Evolutionary conservation across 2,797 vertebrate species (phyloP).

Genomic region (Anniella stebbinsi): DNA sequence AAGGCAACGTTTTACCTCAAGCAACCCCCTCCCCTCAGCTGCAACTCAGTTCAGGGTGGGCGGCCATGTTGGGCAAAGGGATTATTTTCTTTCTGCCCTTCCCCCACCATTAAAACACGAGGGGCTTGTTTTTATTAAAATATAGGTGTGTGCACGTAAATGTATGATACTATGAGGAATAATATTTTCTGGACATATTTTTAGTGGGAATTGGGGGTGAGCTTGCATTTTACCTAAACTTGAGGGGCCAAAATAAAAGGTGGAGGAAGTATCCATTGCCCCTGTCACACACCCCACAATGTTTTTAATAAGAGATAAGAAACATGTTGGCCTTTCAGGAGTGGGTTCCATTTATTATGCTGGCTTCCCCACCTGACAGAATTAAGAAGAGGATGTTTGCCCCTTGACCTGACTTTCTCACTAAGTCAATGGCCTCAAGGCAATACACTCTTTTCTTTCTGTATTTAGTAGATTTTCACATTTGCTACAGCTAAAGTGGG

Average conservation of each 20-base stretch:
- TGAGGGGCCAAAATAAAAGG: background rate
- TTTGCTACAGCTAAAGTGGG: background rate
- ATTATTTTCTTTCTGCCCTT: constrained; percentile 72
- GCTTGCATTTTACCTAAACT: background rate
- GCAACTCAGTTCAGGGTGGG: constrained; percentile 64
- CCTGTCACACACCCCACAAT: background rate
- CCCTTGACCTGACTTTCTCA: background rate
- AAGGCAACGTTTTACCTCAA: background rate
- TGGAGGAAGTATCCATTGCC: background rate
- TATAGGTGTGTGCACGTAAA: background rate
- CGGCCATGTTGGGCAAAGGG: constrained; percentile 81
- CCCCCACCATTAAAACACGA: background rate
- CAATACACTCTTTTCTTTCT: background rate
- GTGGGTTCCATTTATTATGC: background rate
- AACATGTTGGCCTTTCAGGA: background rate
- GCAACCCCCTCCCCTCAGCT: too few relatives aligned
- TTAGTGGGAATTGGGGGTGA: background rate
- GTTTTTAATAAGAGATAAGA: background rate
- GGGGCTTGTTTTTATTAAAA: background rate
- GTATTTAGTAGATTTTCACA: background rate
- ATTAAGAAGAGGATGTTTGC: background rate
- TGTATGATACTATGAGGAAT: background rate
- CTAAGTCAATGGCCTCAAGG: background rate
- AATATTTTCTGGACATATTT: background rate
- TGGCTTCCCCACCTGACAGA: background rate